Percentiles rank a stretch among this genome's conserved stretches.
Evolutionary conservation across 2,797 vertebrate species (phyloP).

Genomic region (Prionace glauca): DNA sequence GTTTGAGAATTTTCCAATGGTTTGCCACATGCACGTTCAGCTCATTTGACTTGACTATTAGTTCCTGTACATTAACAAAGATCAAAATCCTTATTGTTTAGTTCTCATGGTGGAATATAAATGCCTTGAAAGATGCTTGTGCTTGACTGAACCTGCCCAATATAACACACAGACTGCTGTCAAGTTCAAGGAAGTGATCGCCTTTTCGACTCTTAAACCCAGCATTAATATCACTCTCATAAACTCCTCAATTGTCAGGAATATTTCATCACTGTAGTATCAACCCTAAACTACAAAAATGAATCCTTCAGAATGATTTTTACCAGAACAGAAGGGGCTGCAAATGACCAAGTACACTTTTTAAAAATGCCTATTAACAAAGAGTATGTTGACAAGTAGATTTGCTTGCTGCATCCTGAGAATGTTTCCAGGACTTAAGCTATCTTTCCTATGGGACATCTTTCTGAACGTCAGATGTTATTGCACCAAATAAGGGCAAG

Average conservation of each 20-base stretch:
- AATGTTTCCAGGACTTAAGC: background rate
- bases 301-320: background rate
- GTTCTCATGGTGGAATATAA: background rate
- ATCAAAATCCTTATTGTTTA: background rate
- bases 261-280: background rate
- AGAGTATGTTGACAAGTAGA: background rate
- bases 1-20: background rate
- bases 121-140: background rate
- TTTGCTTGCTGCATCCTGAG: background rate
- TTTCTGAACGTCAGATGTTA: background rate
- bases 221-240: background rate
- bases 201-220: background rate
- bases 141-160: background rate
- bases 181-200: background rate
- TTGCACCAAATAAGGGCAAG: background rate
- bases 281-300: background rate
- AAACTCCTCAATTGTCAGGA: background rate
- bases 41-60: background rate
- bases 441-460: background rate
- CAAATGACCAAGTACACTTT: background rate
- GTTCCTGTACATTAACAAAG: background rate
- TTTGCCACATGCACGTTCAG: background rate
- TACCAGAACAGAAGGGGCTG: background rate
- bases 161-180: background rate
- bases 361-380: background rate